Evolutionary conservation across 2,888 invertebrate species (phyloP), one percentile per base, ranked within the genome.

Genomic region (Leuctra nigra): DNA sequence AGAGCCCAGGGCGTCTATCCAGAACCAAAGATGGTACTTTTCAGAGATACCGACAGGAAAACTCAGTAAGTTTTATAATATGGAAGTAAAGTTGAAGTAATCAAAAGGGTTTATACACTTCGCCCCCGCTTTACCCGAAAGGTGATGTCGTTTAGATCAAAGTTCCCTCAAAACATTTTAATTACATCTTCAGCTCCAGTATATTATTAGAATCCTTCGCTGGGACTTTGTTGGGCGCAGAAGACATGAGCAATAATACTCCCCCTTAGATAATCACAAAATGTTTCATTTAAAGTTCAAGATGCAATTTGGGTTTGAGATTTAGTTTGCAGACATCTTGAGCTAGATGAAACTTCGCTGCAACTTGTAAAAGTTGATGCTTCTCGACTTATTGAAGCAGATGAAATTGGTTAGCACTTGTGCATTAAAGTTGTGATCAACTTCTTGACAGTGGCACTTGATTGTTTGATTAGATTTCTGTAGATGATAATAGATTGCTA

Each of bases 21-120:
- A 11, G 64, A 65, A 58, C 65, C 65, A 9, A 63, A 62, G 58
- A 64, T 65, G 61, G 48, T 61, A 18, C 61, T 65, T 9, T 64
- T 56, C 54, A 61, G 60, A 47, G 60, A 61, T 16, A 54, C 57
- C 16, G 62, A 64, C 60, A 56, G 53, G 35, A 59, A 50, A 48
- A 50, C 54, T 22, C 39, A 50, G 58, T 58, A 56, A 55, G 55
- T 55, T n/a, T n/a, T n/a, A n/a, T n/a, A n/a, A n/a, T n/a, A n/a
- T n/a, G n/a, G n/a, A n/a, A n/a, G n/a, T n/a, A n/a, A n/a, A n/a
- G n/a, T n/a, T n/a, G n/a, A n/a, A n/a, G n/a, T n/a, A n/a, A n/a
- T n/a, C n/a, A n/a, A n/a, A n/a, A n/a, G n/a, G n/a, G n/a, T n/a
- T n/a, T n/a, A n/a, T n/a, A n/a, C n/a, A n/a, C n/a, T n/a, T n/a